phyloP scores from a whole-genome alignment of 2,797 vertebrate species.

The Nyctibius grandis region DNA sequence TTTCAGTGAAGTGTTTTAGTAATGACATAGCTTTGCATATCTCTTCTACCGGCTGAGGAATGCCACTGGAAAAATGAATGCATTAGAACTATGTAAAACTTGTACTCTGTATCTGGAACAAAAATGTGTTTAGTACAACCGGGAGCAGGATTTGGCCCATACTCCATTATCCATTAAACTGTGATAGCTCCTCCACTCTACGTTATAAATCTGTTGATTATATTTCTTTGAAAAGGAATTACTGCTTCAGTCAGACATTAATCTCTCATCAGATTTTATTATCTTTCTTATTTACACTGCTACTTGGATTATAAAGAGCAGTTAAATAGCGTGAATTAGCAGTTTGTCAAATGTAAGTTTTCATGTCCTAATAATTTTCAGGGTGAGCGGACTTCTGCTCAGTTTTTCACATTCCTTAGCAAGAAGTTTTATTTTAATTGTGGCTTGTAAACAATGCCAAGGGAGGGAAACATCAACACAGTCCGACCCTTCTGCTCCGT shows the following conservation, averaged over 20 bases:
- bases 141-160: neutral
- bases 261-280: conserved; percentile 44
- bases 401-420: neutral
- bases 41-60: neutral
- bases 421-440: neutral
- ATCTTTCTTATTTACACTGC: conserved; percentile 36
- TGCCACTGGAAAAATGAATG: neutral
- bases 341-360: conserved; percentile 25
- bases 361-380: neutral
- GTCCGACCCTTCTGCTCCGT: accelerated
- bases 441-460: neutral
- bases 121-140: neutral
- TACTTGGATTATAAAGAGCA: conserved; percentile 24
- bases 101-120: neutral
- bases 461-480: neutral
- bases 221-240: conserved; percentile 28
- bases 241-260: neutral
- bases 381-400: neutral
- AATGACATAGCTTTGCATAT: accelerated
- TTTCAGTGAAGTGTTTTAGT: neutral
- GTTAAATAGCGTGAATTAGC: neutral
- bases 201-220: neutral
- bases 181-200: neutral
- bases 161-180: neutral
- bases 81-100: neutral